phyloP scores from a whole-genome alignment of 2,797 vertebrate genomes.

The Melanotaenia trifasciata region DNA sequence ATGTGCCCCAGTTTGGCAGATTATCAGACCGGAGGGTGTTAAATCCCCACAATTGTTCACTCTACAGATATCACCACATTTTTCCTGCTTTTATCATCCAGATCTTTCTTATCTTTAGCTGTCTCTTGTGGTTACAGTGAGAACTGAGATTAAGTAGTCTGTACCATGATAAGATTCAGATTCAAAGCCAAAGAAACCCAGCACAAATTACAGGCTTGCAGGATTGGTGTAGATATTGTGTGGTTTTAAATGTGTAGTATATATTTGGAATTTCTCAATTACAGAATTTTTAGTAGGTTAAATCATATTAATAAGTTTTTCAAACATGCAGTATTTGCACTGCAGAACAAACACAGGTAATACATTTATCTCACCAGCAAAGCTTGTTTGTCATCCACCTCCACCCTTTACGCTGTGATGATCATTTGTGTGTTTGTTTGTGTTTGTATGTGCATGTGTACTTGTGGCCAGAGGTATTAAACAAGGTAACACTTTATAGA shows the following conservation, averaged over 20 bases:
- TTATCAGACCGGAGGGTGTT: not conserved
- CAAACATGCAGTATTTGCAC: not conserved
- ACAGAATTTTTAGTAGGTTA: not conserved
- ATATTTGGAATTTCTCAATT: not conserved
- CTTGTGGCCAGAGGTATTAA: slow-evolving; percentile 45
- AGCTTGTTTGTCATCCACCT: slow-evolving; percentile 12
- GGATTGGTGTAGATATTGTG: not conserved
- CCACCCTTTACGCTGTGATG: slow-evolving; percentile 3
- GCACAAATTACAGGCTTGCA: not conserved
- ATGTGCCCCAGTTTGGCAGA: not conserved
- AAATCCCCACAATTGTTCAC: not conserved
- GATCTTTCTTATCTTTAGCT: not conserved
- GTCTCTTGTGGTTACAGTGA: not conserved
- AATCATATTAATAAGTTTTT: not conserved
- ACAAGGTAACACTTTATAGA: slow-evolving; percentile 34
- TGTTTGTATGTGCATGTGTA: slow-evolving; percentile 13
- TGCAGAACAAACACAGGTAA: not conserved
- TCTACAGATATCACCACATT: not conserved
- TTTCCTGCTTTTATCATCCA: not conserved
- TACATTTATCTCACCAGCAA: not conserved
- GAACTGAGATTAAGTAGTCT: not conserved
- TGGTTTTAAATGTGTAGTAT: not conserved
- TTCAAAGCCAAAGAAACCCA: not conserved
- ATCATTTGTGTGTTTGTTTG: not conserved
- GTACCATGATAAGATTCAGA: slow-evolving; percentile 1